Percentiles rank a stretch among this genome's conserved stretches.
Conservation (phyloP, 2,113 vertebrate species). For the human (Homo sapiens) region GRCh38 chr5:67978001-67978500, state of each 20-base stretch:
- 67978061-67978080: background rate
- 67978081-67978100: background rate
- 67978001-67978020: background rate
- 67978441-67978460: background rate
- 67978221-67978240: background rate
- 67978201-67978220: background rate
- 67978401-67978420: background rate
- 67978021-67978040: background rate
- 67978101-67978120: background rate
- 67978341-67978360: background rate
- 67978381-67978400: background rate
- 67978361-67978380: background rate
- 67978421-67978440: background rate
- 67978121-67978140: background rate
- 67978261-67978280: slow-evolving; percentile 9
- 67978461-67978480: background rate
- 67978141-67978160: background rate
- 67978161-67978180: background rate
- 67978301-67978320: background rate
- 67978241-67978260: background rate
- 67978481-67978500: background rate
- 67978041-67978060: background rate
- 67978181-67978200: background rate
- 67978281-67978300: background rate
- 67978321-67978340: background rate